Evolutionary conservation across 2,888 invertebrate genomes (phyloP), one percentile per base, ranked within the genome.

Genomic region (Drosophila meridiana): DNA sequence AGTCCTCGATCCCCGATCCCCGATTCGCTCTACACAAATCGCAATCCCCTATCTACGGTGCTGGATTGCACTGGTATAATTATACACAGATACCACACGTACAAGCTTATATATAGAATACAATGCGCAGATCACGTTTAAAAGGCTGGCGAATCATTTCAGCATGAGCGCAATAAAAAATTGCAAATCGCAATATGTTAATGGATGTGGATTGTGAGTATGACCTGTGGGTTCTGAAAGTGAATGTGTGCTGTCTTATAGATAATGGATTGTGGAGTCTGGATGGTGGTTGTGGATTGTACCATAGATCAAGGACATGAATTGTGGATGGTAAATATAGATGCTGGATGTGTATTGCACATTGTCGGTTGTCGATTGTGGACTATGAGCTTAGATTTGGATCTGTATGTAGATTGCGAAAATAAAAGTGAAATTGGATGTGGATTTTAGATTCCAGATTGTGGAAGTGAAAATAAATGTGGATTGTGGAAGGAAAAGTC

Each of bases 121-220:
- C 30, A 64, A 48, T 62, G 69, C 47, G 42, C 62, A 48, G 78
- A 66, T 80, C 80, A 80, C 80, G 78, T 78, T 80, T 73, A 52
- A 50, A 61, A 73, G 58, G 66, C 71, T 66, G 66, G 57, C 63
- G 62, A 73, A 38, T 68, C 71, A 77, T 72, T 72, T 78, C 48
- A 74, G 72, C 68, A 60, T 60, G 62, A 63, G 63, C 58, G 67
- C 74, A 81, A 70, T 76, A 60, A 69, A 69, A 65, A 43, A 61
- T 11, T 70, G 67, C 62, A 64, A 76, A 76, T 69, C 59, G 40
- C 3, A 55, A 58, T 52, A 34, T 45, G 53, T 43, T 55, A 8
- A 53, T 53, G 40, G 5, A 42, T 66, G 26, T 55, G 55, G 53
- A 48, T 14, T 30, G 30, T n/a, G 26, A 30, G 8, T 50, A 9